Evolutionary conservation across 92 coral and sea anemone species (phyloP), one percentile per base, ranked within the genome.

Genomic region (Phenganax subtilis): DNA sequence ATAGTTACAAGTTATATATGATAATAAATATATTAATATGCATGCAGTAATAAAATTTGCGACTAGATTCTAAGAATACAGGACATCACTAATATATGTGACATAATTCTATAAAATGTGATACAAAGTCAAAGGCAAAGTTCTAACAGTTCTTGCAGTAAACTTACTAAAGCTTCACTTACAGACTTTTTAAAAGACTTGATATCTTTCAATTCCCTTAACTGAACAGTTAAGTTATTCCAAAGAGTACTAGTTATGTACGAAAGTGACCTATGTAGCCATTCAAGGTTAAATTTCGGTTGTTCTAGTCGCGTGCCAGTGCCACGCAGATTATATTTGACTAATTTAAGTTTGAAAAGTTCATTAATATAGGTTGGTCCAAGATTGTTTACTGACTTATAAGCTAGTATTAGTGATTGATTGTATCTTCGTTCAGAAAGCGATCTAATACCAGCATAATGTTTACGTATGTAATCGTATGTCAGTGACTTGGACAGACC

Each of bases 301-400:
- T 16, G 66, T 27, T 60, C 66, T 15, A 60, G 57, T 20, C 72
- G 12, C 54, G 77, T 28, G 54, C 80, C 65, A 54, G 16, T 69
- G 66, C 84, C 84, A 0, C 87, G 76, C 63, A 0, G 61, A 64
- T 74, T 73, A 5, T 75, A 56, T 15, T 71, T 9, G 37, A 81
- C 71, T n/a, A 51, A 11, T 66, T 59, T 84, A 62, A 84, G 55
- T 51, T 55, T 76, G 52, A 74, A 75, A 72, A 83, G 65, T 30
- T 74, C 81, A 31, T 74, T 83, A 83, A 83, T 83, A 51, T 83
- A 83, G 14, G 56, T 14, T 51, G 86, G 82, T 7, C 58, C 86
- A 14, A 14, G 44, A 51, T 75, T 64, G 72, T 61, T 75, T 12
- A 83, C 27, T 57, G 72, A 63, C 63, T 80, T 80, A 58, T 80